Percentiles rank a stretch among this genome's conserved stretches.
Conservation (phyloP, 2,888 invertebrate species). For the Oscheius myriophilus region DNA sequence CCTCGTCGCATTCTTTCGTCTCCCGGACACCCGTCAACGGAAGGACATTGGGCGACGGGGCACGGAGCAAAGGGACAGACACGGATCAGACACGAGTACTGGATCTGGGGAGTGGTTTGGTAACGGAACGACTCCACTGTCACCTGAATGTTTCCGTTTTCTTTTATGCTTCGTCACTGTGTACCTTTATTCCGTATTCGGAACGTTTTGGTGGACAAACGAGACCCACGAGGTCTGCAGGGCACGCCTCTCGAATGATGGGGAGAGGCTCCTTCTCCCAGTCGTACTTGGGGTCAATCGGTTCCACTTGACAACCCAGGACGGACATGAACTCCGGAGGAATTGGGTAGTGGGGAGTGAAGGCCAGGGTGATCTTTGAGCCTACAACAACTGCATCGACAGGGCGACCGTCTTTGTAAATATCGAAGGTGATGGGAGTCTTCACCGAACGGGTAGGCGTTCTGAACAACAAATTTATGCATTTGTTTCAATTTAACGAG, state of each 20-base stretch:
- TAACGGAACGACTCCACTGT: constrained; percentile 71
- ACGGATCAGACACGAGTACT: constrained; percentile 69
- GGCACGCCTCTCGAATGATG: constrained; percentile 64
- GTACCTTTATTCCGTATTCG: constrained; percentile 65
- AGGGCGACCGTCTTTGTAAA: constrained; percentile 69
- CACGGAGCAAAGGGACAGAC: constrained; percentile 69
- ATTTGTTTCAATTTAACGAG: too few species aligned
- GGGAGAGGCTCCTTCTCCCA: constrained; percentile 70
- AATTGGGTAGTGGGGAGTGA: constrained; percentile 69
- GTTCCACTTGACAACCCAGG: constrained; percentile 70
- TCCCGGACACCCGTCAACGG: constrained; percentile 67
- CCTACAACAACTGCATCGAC: constrained; percentile 71
- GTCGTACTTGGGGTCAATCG: constrained; percentile 66
- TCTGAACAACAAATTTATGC: too few species aligned
- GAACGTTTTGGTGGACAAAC: constrained; percentile 69
- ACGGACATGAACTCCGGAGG: constrained; percentile 67
- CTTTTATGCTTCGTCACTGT: not conserved
- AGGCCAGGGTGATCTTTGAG: constrained; percentile 66
- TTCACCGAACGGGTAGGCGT: constrained; percentile 12
- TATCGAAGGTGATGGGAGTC: constrained; percentile 67
- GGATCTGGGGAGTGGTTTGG: constrained; percentile 70
- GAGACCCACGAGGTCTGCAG: constrained; percentile 69
- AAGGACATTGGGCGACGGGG: constrained; percentile 58
- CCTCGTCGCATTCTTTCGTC: constrained; percentile 40
- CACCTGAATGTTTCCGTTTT: constrained; percentile 43